Conservation (phyloP, 2,113 vertebrate species). For the Pristiophorus japonicus region DNA sequence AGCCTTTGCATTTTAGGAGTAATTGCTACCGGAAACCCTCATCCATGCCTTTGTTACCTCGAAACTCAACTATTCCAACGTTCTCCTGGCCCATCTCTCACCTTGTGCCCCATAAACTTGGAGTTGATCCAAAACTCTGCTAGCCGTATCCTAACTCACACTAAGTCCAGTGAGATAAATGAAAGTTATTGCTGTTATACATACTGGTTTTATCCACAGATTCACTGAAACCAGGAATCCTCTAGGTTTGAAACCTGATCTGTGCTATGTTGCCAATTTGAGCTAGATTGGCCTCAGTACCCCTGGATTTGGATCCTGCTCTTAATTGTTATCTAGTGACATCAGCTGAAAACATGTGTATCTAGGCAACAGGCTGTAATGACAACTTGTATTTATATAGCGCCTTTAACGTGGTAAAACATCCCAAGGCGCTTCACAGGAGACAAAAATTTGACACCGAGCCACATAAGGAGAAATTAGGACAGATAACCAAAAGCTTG, state of each 20-base stretch:
- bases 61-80: background rate
- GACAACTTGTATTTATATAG: too few species aligned
- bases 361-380: background rate
- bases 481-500: too few species aligned
- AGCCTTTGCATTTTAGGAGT: background rate
- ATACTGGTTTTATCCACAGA: background rate
- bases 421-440: too few species aligned
- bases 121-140: background rate
- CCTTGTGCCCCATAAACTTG: background rate
- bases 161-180: background rate
- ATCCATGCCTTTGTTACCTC: background rate
- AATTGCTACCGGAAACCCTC: background rate
- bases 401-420: too few species aligned
- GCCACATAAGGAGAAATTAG: too few species aligned
- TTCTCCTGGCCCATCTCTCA: background rate
- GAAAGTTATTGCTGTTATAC: background rate
- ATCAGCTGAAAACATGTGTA: background rate
- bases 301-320: background rate
- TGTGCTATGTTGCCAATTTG: background rate
- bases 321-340: background rate
- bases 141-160: background rate
- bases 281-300: background rate
- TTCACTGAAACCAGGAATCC: background rate
- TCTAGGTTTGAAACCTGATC: background rate
- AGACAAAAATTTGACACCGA: too few species aligned